These are phyloP conservation scores for Corvus hawaiiensis DNA, from an alignment of 2,113 vertebrate species.

Conservation along the genomic window DNA sequence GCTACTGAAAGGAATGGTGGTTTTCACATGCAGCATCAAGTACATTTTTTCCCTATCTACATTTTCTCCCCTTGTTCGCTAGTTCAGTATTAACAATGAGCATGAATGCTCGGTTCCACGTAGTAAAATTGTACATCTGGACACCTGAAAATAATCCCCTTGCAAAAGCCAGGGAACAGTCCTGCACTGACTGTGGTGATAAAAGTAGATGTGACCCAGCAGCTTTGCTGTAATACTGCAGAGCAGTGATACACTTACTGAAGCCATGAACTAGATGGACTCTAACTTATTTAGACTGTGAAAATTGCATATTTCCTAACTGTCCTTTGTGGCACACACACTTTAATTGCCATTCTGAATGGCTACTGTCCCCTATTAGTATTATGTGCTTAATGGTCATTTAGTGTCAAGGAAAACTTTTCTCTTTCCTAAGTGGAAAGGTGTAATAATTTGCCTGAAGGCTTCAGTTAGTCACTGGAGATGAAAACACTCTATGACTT, in stretches of 20 bases:
- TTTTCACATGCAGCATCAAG: not conserved
- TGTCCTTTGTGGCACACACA: not conserved
- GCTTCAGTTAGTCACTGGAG: not conserved
- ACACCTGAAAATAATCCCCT: not conserved
- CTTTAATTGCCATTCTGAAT: not conserved
- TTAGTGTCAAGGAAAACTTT: not conserved
- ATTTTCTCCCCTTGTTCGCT: not conserved
- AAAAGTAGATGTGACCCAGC: not conserved
- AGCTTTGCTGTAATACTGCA: not conserved
- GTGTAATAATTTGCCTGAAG: conserved; percentile 2
- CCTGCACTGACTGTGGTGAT: not conserved
- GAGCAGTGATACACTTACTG: not conserved
- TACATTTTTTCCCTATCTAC: not conserved
- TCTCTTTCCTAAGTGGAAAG: not conserved
- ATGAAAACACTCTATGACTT: not conserved
- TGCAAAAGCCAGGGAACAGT: not conserved
- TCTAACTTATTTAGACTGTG: not conserved
- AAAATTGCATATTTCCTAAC: not conserved
- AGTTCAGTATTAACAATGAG: not conserved
- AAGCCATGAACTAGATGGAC: not conserved
- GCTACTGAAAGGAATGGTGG: not conserved
- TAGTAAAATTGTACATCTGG: not conserved
- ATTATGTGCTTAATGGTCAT: not conserved
- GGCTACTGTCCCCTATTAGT: not conserved
- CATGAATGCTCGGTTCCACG: not conserved